Evolutionary conservation across 2,888 invertebrate genomes (phyloP).

Genomic region (Rotaria socialis): DNA sequence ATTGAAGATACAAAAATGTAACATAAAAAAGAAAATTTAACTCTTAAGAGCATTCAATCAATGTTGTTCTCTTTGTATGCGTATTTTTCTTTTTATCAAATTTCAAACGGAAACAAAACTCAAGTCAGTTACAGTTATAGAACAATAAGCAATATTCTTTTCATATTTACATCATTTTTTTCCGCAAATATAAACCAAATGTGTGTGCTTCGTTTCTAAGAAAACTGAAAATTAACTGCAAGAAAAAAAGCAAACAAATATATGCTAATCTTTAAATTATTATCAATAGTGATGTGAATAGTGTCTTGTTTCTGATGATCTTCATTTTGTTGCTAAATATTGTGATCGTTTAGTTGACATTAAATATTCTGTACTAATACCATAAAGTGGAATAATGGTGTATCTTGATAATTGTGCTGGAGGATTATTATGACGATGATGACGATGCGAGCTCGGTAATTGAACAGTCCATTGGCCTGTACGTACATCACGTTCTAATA

Average conservation of each 20-base stretch:
- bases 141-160: neutral
- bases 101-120: neutral
- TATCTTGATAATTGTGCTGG: neutral
- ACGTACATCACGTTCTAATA: neutral
- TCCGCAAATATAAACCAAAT: neutral
- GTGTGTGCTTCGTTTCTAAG: neutral
- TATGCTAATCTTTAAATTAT: too few relatives aligned
- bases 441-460: neutral
- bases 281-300: neutral
- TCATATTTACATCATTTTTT: neutral
- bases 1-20: slow-evolving; percentile 27
- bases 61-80: neutral
- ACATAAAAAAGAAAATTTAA: neutral
- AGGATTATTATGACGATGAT: too few relatives aligned
- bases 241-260: too few relatives aligned
- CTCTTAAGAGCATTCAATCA: neutral
- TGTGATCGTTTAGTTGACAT: neutral
- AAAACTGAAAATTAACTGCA: too few relatives aligned
- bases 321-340: neutral
- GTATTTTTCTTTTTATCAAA: neutral
- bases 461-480: neutral
- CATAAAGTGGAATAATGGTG: neutral
- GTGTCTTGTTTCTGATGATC: too few relatives aligned
- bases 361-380: neutral
- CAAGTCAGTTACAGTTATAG: neutral